phyloP scores from a whole-genome alignment of 2,797 vertebrate species.

The Peromyscus aztecus region DNA sequence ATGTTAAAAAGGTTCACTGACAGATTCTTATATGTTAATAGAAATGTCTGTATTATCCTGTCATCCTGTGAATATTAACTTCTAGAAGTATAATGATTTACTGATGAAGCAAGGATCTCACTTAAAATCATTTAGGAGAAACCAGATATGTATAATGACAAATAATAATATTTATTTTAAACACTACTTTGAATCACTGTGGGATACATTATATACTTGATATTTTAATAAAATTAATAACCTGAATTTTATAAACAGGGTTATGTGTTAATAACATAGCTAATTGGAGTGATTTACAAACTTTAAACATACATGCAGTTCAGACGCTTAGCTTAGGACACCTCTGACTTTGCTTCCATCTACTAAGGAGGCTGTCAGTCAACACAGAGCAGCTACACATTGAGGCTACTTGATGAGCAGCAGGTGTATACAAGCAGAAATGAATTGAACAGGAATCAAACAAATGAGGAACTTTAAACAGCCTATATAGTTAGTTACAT shows the following conservation, averaged over 20 bases:
- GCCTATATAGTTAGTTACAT: background rate
- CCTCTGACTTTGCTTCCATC: background rate
- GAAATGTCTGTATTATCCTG: background rate
- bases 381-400: background rate
- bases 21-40: background rate
- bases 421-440: background rate
- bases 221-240: constrained; percentile 7
- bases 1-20: background rate
- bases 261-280: background rate
- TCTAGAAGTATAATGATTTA: constrained; percentile 29
- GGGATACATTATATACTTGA: background rate
- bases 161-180: constrained; percentile 8
- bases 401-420: background rate
- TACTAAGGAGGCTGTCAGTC: background rate
- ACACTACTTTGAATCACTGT: background rate
- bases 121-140: background rate
- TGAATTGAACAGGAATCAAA: background rate
- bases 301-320: background rate
- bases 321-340: background rate
- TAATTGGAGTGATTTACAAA: background rate
- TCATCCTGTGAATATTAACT: background rate
- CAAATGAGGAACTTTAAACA: background rate
- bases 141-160: background rate
- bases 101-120: constrained; percentile 23
- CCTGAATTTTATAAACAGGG: background rate